Percentiles rank a stretch among this genome's conserved stretches.
These are phyloP conservation scores for Pygoscelis adeliae DNA, from an alignment of 2,113 vertebrate genomes.

Conservation along the genomic window DNA sequence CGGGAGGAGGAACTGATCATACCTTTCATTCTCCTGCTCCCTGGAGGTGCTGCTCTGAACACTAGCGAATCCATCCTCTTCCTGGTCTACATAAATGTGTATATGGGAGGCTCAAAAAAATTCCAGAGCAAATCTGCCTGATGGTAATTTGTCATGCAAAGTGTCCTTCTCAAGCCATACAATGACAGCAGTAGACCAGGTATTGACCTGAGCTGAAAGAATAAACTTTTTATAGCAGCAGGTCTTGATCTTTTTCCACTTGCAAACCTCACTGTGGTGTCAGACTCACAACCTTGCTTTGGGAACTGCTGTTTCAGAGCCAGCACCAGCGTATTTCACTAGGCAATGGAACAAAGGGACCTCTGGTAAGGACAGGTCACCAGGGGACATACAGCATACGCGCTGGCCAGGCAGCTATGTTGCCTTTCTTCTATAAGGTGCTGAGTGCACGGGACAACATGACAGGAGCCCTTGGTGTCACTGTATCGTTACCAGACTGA, in stretches of 20 bases:
- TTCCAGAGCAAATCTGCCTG: not conserved
- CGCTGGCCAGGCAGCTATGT: not conserved
- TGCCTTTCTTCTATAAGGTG: not conserved
- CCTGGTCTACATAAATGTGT: not conserved
- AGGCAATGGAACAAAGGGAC: not conserved
- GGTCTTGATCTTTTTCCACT: not conserved
- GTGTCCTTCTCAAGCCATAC: not conserved
- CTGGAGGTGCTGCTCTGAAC: not conserved
- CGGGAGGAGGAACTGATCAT: not conserved
- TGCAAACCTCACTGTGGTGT: not conserved
- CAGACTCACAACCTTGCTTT: not conserved
- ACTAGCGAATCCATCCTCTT: not conserved
- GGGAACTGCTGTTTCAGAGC: not conserved
- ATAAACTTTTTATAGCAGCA: not conserved
- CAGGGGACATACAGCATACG: not conserved
- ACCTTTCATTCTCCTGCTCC: not conserved
- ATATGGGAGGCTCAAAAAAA: not conserved
- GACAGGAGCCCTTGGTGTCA: not conserved
- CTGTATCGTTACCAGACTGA: not conserved
- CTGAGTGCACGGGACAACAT: not conserved
- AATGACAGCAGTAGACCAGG: not conserved
- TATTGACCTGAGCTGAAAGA: constrained; percentile 6
- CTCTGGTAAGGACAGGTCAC: not conserved
- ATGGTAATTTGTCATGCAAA: not conserved
- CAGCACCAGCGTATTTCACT: not conserved